Base-by-base conservation (phyloP, 2,797 vertebrate species). In the Enteromius trimaculatus region DNA sequence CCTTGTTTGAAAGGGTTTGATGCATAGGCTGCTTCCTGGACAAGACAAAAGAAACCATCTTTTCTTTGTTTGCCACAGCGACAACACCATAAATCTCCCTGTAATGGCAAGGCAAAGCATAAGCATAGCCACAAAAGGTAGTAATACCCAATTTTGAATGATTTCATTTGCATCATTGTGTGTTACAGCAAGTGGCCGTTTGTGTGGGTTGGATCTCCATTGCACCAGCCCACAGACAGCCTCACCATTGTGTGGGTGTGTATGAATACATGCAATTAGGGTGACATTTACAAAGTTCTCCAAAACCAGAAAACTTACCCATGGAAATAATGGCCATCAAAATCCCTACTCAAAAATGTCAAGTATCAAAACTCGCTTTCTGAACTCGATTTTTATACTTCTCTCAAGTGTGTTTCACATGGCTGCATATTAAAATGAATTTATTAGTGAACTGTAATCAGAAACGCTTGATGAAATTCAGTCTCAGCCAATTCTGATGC, bases 201-300 rank as follows among this genome's bases (percentile, higher is more conserved):
- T 77, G 74, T 83, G 82, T 78, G 82, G 75, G 74, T 14, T 83
- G 75, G 65, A 49, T 26, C 26, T 69, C 53, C 39, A 70, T 9
- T 78, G 75, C 74, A 58, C 37, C 81, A 68, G 16, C 82, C 75
- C 82, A 83, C 75, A 78, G 75, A 60, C 65, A 83, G 39, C 26
- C 53, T 83, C 49, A 70, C 74, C 17, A n/a, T 23, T 49, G 74
- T 62, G 75, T 71, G 53, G 75, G 75, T 70, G 81, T 76, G 72
- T 58, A 77, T 69, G 81, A 82, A 76, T n/a, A 29, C 81, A 68
- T n/a, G 62, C 62, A 83, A 78, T 83, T 78, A 70, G 17, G 39
- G 74, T 60, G 62, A 77, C 37, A 78, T 78, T 68, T 34, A 23
- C 53, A 70, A 78, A 71, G 65, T 69, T 78, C 39, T 78, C 26